Evolutionary conservation across 1,140 invertebrate species (phyloP).

Genomic region (Aleiodes sp.): DNA sequence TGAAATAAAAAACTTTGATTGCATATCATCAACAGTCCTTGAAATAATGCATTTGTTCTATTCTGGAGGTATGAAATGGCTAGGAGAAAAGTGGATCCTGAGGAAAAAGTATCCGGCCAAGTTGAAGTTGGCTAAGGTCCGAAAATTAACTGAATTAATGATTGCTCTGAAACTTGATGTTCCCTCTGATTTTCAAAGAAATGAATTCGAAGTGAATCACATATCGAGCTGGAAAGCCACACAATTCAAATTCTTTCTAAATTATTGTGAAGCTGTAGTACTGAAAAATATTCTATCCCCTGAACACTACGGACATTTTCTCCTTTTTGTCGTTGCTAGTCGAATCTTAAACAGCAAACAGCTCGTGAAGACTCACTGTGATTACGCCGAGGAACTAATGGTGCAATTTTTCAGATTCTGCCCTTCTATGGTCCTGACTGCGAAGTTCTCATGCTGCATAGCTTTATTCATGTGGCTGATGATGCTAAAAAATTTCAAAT

Average conservation of each 20-base stretch:
- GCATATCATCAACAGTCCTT: neutral
- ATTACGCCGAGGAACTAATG: neutral
- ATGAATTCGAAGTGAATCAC: neutral
- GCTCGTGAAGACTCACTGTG: neutral
- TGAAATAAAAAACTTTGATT: neutral
- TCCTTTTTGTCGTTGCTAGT: neutral
- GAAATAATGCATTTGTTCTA: conserved; percentile 9
- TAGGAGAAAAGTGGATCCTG: neutral
- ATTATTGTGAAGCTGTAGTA: conserved; percentile 23
- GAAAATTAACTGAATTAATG: neutral
- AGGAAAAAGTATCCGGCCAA: neutral
- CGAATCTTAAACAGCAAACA: conserved; percentile 2
- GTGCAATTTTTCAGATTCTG: conserved; percentile 29
- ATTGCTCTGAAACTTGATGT: neutral
- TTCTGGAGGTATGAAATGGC: neutral
- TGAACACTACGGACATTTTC: conserved; percentile 22
- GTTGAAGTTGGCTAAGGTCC: neutral
- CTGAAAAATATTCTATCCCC: neutral
- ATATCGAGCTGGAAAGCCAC: conserved; percentile 18
- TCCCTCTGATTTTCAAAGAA: conserved; percentile 28
- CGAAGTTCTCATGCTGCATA: conserved; percentile 38
- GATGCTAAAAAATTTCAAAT: conserved; percentile 34
- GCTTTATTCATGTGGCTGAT: conserved; percentile 38
- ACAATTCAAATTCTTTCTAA: conserved; percentile 20
- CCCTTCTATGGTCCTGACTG: conserved; percentile 22